Evolutionary conservation across 53 echinoderm and acorn worm genomes (phyloP).

Genomic region (Luidia sarsii): DNA sequence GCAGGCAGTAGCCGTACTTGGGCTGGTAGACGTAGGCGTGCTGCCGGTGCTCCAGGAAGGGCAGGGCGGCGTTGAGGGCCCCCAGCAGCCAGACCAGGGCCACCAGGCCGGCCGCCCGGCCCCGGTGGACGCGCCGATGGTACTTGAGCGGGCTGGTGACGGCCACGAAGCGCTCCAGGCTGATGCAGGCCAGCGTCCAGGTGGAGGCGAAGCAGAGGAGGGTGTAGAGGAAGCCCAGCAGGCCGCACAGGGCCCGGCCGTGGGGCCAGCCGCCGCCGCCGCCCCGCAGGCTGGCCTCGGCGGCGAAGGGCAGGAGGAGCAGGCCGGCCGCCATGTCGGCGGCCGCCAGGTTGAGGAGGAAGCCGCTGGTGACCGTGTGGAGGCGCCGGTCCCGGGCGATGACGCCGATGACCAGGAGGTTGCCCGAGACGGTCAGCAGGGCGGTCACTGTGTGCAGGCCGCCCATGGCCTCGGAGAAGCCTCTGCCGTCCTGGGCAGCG

Average conservation of each 20-base stretch:
- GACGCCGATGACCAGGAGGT: constrained; percentile 73
- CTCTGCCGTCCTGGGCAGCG: neutral
- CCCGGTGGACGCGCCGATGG: constrained; percentile 70
- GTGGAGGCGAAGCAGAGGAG: constrained; percentile 73
- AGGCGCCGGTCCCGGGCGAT: constrained; percentile 74
- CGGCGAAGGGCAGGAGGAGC: constrained; percentile 77
- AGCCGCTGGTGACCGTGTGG: constrained; percentile 84
- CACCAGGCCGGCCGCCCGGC: constrained; percentile 41
- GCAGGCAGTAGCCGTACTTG: constrained; percentile 73
- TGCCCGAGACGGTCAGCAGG: constrained; percentile 70
- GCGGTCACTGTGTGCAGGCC: constrained; percentile 58
- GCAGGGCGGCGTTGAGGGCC: constrained; percentile 54
- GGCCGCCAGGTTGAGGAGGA: constrained; percentile 81
- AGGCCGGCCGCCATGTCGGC: constrained; percentile 68
- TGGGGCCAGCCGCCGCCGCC: constrained; percentile 46
- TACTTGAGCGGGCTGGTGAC: constrained; percentile 88
- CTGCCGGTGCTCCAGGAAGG: constrained; percentile 50
- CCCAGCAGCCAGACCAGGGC: constrained; percentile 66
- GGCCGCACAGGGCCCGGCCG: constrained; percentile 38
- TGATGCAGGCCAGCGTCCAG: constrained; percentile 79
- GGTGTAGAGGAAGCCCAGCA: constrained; percentile 67
- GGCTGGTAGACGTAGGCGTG: constrained; percentile 60
- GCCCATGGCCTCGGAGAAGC: constrained; percentile 20
- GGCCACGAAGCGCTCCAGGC: constrained; percentile 83
- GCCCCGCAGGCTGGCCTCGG: constrained; percentile 34